Evolutionary conservation across 2,888 invertebrate species (phyloP).

Genomic region (Andrena hattorfiana): DNA sequence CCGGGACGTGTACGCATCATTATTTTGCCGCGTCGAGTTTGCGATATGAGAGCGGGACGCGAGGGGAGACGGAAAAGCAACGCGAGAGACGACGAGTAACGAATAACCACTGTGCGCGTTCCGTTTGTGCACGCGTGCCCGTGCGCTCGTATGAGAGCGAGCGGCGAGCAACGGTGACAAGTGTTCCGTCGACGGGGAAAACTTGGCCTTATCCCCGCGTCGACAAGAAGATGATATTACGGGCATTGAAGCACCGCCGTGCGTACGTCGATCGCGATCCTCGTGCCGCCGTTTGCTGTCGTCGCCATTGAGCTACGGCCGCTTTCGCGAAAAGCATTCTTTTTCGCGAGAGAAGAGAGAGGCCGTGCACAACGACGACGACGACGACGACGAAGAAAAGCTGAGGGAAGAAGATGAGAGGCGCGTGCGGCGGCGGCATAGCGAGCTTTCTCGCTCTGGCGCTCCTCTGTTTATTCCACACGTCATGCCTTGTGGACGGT

Average conservation of each 20-base stretch:
- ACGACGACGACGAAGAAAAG: conserved; percentile 42
- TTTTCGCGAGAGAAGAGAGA: conserved; percentile 54
- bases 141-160: conserved; percentile 55
- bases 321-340: conserved; percentile 53
- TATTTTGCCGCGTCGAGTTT: conserved; percentile 36
- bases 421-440: conserved; percentile 71
- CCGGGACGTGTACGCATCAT: conserved; percentile 35
- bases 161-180: conserved; percentile 65
- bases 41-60: conserved; percentile 51
- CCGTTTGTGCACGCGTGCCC: conserved; percentile 44
- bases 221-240: conserved; percentile 73
- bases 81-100: conserved; percentile 37
- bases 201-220: conserved; percentile 52
- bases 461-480: conserved; percentile 77
- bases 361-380: conserved; percentile 47
- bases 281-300: conserved; percentile 60
- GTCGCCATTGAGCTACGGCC: conserved; percentile 66
- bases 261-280: conserved; percentile 63
- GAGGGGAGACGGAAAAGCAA: conserved; percentile 39
- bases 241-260: conserved; percentile 51
- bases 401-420: conserved; percentile 75
- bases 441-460: conserved; percentile 77
- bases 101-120: conserved; percentile 57
- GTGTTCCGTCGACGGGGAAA: conserved; percentile 54
- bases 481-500: conserved; percentile 77